Conservation (phyloP, 2,113 vertebrate genomes). For the Ceratotherium simum region DNA sequence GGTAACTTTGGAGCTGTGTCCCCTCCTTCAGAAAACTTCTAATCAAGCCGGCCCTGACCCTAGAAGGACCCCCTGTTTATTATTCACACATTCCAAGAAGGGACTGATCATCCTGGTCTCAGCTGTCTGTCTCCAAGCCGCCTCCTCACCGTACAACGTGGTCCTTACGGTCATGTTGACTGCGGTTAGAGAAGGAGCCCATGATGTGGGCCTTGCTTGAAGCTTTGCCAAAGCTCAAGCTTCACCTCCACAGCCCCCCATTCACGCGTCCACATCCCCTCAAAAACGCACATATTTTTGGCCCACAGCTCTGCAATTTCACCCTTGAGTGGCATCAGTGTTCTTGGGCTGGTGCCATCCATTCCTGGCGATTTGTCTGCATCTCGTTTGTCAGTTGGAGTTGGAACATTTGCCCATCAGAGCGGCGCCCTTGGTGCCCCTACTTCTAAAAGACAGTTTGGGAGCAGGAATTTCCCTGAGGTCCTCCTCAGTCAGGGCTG, state of each 20-base stretch:
- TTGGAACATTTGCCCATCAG: not conserved
- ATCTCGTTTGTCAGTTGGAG: slow-evolving; percentile 54
- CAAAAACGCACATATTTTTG: not conserved
- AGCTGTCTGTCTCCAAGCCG: not conserved
- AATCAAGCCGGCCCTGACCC: not conserved
- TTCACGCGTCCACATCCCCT: not conserved
- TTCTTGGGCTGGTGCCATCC: not conserved
- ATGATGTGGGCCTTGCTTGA: not conserved
- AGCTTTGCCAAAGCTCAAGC: not conserved
- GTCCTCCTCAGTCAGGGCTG: not conserved
- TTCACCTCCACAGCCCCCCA: not conserved
- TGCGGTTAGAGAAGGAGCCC: not conserved
- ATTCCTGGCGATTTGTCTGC: slow-evolving; percentile 37
- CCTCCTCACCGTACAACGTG: not conserved
- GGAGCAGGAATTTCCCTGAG: slow-evolving; percentile 23
- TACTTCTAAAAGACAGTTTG: slow-evolving; percentile 2
- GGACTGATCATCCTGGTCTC: no score
- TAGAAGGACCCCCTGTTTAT: not conserved
- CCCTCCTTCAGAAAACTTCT: not conserved
- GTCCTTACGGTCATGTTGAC: rapidly evolving
- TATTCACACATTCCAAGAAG: not conserved
- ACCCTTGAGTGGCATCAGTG: slow-evolving; percentile 40
- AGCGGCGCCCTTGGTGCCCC: not conserved
- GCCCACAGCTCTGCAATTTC: slow-evolving; percentile 37
- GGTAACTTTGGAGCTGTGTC: not conserved